Evolutionary conservation across 2,113 vertebrate genomes (phyloP).

Genomic region (Muscicapa adusta): DNA sequence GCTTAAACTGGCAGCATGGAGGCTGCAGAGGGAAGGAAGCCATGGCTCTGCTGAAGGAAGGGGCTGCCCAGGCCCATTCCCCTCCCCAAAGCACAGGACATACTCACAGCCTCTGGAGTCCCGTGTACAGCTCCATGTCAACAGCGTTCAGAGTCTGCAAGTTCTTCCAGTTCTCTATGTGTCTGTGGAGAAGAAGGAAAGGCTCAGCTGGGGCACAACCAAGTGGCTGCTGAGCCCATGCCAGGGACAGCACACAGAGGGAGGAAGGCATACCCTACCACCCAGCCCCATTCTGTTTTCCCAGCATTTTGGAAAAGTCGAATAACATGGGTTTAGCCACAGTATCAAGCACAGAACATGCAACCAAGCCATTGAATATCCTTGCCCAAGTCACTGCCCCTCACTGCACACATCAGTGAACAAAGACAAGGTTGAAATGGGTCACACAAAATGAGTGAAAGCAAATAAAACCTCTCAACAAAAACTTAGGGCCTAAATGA

Average conservation of each 20-base stretch:
- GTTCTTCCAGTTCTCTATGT: conserved; percentile 96
- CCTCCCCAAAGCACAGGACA: rapidly evolving
- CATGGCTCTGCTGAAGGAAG: background rate
- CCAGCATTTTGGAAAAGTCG: background rate
- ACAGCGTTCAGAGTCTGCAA: conserved; percentile 91
- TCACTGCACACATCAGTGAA: background rate
- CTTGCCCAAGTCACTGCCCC: background rate
- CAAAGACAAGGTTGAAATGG: rapidly evolving
- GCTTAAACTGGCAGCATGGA: rapidly evolving
- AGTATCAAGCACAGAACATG: rapidly evolving
- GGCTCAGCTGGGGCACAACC: background rate
- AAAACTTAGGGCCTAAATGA: background rate
- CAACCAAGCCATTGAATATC: background rate
- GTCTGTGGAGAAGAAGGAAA: conserved; percentile 78
- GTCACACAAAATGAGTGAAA: background rate
- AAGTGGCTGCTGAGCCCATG: background rate
- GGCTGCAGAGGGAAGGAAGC: background rate
- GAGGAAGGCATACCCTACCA: background rate
- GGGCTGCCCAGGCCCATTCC: background rate
- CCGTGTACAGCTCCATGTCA: conserved; percentile 98
- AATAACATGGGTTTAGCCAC: background rate
- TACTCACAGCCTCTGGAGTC: conserved; percentile 97
- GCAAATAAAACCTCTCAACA: background rate
- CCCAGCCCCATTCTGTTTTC: background rate
- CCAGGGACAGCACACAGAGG: background rate